Percentiles rank a stretch among this genome's conserved stretches.
Conservation (phyloP, 2,888 invertebrate genomes). For the Macrosoma leucophasiata region DNA sequence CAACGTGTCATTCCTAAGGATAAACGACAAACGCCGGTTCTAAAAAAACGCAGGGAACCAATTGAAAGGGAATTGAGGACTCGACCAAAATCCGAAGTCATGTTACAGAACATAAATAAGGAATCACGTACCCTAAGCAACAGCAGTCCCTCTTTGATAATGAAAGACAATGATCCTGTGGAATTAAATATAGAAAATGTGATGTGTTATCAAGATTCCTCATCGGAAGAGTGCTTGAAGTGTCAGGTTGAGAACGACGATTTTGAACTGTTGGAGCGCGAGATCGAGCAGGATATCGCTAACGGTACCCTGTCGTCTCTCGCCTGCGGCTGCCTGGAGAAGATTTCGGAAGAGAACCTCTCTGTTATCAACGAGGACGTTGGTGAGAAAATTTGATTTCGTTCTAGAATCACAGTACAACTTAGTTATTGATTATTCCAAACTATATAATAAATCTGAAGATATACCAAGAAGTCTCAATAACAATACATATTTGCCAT, state of each 20-base stretch:
- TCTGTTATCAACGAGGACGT: constrained; percentile 46
- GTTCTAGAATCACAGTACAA: constrained; percentile 9
- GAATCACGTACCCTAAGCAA: constrained; percentile 47
- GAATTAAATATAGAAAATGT: constrained; percentile 63
- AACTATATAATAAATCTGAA: too few relatives aligned
- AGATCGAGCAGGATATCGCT: constrained; percentile 55
- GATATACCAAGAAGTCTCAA: too few relatives aligned
- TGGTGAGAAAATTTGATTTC: constrained; percentile 16
- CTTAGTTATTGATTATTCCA: constrained; percentile 3
- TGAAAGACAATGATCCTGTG: constrained; percentile 43
- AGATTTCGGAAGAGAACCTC: constrained; percentile 65
- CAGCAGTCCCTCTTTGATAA: constrained; percentile 51
- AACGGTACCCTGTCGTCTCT: constrained; percentile 33
- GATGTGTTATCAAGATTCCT: constrained; percentile 61
- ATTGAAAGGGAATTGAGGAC: constrained; percentile 17
- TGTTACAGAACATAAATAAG: constrained; percentile 34
- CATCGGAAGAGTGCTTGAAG: constrained; percentile 60
- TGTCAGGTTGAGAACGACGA: constrained; percentile 52
- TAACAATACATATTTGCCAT: too few relatives aligned
- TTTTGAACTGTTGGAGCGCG: constrained; percentile 53
- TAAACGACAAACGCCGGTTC: constrained; percentile 33
- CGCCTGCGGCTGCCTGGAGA: constrained; percentile 47
- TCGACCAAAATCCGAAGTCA: constrained; percentile 35
- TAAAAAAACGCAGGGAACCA: constrained; percentile 33
- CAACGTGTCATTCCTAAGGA: constrained; percentile 54